phyloP scores from a whole-genome alignment of 2,888 invertebrate genomes.

The Nomada flava region DNA sequence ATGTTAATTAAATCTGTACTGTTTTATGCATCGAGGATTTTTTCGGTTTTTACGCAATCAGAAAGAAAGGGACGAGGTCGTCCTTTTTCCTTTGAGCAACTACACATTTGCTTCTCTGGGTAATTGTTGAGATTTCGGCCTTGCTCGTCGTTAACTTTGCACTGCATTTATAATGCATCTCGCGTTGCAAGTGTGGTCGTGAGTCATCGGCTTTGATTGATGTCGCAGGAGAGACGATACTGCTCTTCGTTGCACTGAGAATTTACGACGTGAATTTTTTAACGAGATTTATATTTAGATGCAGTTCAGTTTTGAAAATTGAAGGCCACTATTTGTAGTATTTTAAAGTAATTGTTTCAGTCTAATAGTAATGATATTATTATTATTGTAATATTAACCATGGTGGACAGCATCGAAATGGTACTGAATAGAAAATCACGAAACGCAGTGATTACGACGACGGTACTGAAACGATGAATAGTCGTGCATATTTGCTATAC shows the following conservation, averaged over 20 bases:
- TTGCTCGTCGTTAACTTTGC: conserved; percentile 2
- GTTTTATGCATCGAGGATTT: no score
- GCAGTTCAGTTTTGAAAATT: background rate
- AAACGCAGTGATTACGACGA: conserved; percentile 1
- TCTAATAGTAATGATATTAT: background rate
- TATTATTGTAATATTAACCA: background rate
- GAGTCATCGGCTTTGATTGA: conserved; percentile 26
- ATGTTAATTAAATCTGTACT: no score
- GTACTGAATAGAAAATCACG: background rate
- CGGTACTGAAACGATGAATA: conserved; percentile 29
- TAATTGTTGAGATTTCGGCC: conserved; percentile 12
- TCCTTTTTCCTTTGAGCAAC: background rate
- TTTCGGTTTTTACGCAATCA: background rate
- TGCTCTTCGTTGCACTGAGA: background rate
- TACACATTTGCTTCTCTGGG: background rate
- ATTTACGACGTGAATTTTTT: background rate
- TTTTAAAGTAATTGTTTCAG: background rate
- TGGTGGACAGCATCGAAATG: background rate
- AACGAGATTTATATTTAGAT: no score
- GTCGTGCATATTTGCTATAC: conserved; percentile 11
- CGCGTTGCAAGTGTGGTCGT: conserved; percentile 3
- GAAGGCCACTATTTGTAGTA: background rate
- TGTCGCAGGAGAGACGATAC: background rate
- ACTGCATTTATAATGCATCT: conserved; percentile 2
- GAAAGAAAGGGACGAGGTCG: no score